phyloP scores from a whole-genome alignment of 2,113 vertebrate genomes.

The Aviceda subcristata region DNA sequence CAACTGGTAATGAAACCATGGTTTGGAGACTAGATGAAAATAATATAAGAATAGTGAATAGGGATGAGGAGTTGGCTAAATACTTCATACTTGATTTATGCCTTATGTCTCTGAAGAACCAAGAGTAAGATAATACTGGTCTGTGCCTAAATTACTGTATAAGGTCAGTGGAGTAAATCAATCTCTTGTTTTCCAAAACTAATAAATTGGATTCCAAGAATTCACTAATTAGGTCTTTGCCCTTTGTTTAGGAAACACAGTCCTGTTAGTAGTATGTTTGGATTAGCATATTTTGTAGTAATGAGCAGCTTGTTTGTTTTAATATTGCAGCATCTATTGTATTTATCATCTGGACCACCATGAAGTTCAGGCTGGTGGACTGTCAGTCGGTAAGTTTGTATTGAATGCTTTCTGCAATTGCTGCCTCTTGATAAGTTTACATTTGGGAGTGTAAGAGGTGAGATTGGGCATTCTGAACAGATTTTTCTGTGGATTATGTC shows the following conservation, averaged over 20 bases:
- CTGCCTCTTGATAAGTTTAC: not conserved
- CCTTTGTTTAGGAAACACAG: not conserved
- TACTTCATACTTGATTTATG: not conserved
- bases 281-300: not conserved
- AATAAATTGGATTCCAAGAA: not conserved
- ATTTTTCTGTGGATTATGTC: not conserved
- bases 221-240: not conserved
- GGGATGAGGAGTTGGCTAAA: not conserved
- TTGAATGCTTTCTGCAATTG: not conserved
- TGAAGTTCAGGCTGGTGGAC: conserved; percentile 93
- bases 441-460: not conserved
- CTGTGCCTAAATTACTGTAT: not conserved
- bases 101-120: not conserved
- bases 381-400: conserved; percentile 88
- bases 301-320: not conserved
- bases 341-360: conserved; percentile 96
- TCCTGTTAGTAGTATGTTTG: not conserved
- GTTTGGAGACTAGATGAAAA: not conserved
- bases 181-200: not conserved
- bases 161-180: not conserved
- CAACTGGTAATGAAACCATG: not conserved
- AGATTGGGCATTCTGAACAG: not conserved
- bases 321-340: conserved; percentile 86
- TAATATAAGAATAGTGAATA: not conserved
- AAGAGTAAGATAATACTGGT: not conserved